Evolutionary conservation across 1,140 invertebrate genomes (phyloP).

Genomic region (Saxidomus purpurata): DNA sequence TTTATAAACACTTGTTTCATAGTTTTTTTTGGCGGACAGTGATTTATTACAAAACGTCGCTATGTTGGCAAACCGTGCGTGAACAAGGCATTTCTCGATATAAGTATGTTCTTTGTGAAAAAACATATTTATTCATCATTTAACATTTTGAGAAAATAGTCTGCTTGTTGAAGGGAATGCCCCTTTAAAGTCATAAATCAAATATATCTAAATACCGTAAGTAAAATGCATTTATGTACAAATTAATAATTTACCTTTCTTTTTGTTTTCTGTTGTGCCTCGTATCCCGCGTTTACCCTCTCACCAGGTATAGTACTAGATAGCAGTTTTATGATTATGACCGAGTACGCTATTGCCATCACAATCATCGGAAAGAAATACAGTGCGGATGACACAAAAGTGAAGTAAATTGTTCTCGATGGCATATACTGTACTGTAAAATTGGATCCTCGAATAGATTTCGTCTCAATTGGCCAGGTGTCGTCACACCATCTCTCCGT

Average conservation of each 20-base stretch:
- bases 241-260: constrained; percentile 77
- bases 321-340: constrained; percentile 85
- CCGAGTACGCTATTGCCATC: constrained; percentile 86
- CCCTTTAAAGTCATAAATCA: no score
- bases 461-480: constrained; percentile 74
- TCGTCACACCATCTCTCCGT: constrained; percentile 84
- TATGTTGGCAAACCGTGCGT: no score
- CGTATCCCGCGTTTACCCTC: constrained; percentile 72
- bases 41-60: no score
- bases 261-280: constrained; percentile 74
- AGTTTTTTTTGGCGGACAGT: no score
- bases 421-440: constrained; percentile 67
- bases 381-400: constrained; percentile 85
- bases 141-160: no score
- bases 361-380: constrained; percentile 87
- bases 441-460: constrained; percentile 60
- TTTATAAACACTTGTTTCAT: no score
- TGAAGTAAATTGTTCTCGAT: constrained; percentile 84
- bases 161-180: no score
- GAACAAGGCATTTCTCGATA: no score
- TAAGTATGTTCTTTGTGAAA: no score
- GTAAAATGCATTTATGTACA: background rate
- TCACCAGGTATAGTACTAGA: constrained; percentile 76
- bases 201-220: no score
- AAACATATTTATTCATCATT: no score